A percentile compares a stretch with the other conserved stretches of the same genome.
Conservation (phyloP, 37 sponge, comb jelly and placozoan genomes). For the Spongilla lacustris region DNA sequence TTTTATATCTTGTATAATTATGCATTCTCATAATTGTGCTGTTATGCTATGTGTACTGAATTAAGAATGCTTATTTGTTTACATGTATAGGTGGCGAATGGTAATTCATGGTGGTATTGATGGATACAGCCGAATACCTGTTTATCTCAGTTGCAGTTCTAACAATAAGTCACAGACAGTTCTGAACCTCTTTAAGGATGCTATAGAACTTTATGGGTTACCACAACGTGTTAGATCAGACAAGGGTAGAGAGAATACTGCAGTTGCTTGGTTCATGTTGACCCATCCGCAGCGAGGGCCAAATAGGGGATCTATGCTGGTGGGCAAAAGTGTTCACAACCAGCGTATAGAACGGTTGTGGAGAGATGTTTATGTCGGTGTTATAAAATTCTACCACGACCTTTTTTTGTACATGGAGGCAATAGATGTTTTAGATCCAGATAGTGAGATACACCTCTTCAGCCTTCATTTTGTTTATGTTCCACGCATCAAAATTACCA, state of each 20-base stretch:
- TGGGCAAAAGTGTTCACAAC: conserved; percentile 45
- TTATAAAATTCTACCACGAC: background rate
- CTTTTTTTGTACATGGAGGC: conserved; percentile 3
- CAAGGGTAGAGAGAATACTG: conserved; percentile 46
- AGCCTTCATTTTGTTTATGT: conserved; percentile 32
- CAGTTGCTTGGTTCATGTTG: conserved; percentile 39
- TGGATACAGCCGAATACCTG: conserved; percentile 46
- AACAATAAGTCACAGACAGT: conserved; percentile 55
- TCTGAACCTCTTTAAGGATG: conserved; percentile 24
- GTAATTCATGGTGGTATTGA: conserved; percentile 64
- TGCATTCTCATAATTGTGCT: too few relatives aligned
- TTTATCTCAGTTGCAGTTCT: conserved; percentile 23
- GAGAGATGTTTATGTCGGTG: background rate
- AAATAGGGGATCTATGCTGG: conserved; percentile 31
- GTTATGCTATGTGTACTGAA: too few relatives aligned
- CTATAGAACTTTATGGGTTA: conserved; percentile 36
- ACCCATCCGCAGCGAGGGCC: conserved; percentile 55
- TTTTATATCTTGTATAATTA: too few relatives aligned
- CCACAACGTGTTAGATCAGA: conserved; percentile 62
- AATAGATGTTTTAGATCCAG: background rate
- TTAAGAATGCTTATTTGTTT: too few relatives aligned
- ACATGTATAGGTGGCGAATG: conserved; percentile 51
- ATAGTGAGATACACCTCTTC: conserved; percentile 10
- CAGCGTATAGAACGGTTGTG: conserved; percentile 17
- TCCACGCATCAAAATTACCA: conserved; percentile 18